phyloP scores from a whole-genome alignment of 2,888 invertebrate genomes.

The Volucella bombylans region DNA sequence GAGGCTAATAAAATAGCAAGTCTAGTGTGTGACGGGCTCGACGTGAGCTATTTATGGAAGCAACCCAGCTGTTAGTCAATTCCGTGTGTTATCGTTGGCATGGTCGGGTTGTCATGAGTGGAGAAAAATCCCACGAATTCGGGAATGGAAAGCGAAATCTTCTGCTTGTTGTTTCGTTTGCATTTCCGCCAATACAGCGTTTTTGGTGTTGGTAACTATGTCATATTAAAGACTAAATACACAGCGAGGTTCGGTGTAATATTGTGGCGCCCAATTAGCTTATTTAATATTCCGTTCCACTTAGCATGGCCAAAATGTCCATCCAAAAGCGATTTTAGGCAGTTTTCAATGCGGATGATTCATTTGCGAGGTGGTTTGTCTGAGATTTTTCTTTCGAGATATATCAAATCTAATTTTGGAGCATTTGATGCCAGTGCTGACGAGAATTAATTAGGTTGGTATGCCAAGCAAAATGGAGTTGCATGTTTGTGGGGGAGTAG shows the following conservation, averaged over 20 bases:
- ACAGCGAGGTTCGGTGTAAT: conserved; percentile 5
- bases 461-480: conserved; percentile 1
- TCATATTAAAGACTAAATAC: not conserved
- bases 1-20: conserved; percentile 47
- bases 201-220: not conserved
- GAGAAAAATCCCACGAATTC: conserved; percentile 1
- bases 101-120: conserved; percentile 15
- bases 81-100: conserved; percentile 3
- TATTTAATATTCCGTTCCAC: conserved; percentile 29
- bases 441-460: conserved; percentile 4
- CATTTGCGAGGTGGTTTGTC: conserved; percentile 9
- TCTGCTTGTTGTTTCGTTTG: conserved; percentile 30
- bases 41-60: conserved; percentile 53
- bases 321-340: conserved; percentile 1
- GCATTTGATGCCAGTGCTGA: not conserved
- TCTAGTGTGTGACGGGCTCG: conserved; percentile 34
- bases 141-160: conserved; percentile 36
- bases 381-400: conserved; percentile 3
- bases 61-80: conserved; percentile 53
- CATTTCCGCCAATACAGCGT: conserved; percentile 25
- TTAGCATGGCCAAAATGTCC: conserved; percentile 53
- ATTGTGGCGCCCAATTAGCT: conserved; percentile 58
- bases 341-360: conserved; percentile 14
- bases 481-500: conserved; percentile 7
- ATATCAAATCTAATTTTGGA: not conserved